Evolutionary conservation across 2,113 vertebrate species (phyloP).

Genomic region (Xiphorhynchus elegans): DNA sequence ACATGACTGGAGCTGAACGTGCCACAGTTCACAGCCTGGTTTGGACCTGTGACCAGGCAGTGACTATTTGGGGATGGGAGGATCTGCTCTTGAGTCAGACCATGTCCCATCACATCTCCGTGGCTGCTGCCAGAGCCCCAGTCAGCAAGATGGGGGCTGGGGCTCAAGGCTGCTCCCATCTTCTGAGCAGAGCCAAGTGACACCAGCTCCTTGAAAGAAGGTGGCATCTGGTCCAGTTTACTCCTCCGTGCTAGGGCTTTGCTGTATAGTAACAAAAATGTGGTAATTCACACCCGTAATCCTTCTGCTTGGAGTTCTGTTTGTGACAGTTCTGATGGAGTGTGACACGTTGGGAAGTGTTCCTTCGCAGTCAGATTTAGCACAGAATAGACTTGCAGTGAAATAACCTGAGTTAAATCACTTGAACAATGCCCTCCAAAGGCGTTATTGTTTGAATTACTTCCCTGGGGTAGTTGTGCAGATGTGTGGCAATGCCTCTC

Average conservation of each 20-base stretch:
- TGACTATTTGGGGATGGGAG: background rate
- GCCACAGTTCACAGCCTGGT: background rate
- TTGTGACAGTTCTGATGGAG: background rate
- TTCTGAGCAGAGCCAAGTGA: background rate
- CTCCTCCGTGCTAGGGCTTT: background rate
- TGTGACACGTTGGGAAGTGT: background rate
- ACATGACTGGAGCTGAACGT: background rate
- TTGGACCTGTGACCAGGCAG: too few relatives aligned
- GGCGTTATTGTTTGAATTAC: background rate
- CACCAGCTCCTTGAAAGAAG: background rate
- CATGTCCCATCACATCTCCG: accelerated
- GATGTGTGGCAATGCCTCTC: background rate
- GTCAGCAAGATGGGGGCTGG: background rate
- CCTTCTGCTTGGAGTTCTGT: background rate
- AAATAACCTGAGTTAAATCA: background rate
- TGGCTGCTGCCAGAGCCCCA: background rate
- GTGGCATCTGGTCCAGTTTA: background rate
- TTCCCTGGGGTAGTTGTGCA: background rate
- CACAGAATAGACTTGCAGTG: background rate
- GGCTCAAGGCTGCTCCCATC: accelerated
- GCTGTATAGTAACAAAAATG: background rate
- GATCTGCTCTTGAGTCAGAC: background rate
- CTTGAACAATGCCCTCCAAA: background rate
- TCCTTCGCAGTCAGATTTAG: background rate
- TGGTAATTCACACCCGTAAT: accelerated